Evolutionary conservation across 2,113 vertebrate species (phyloP).

Genomic region (Chroicocephalus ridibundus): DNA sequence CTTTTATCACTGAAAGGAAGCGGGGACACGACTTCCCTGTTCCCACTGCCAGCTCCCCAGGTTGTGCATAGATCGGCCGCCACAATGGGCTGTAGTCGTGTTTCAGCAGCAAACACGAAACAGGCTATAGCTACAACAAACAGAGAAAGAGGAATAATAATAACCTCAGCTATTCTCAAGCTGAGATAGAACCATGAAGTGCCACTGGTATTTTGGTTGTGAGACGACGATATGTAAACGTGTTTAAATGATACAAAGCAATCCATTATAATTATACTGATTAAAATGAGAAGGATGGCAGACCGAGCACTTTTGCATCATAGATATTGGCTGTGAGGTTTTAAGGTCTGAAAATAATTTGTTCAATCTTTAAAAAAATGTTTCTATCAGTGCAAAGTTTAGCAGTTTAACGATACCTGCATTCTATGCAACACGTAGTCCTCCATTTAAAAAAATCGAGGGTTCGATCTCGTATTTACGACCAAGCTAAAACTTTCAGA

Average conservation of each 20-base stretch:
- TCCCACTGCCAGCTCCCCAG: neutral
- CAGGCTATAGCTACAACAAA: neutral
- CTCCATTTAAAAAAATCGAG: neutral
- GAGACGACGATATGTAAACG: neutral
- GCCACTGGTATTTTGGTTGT: neutral
- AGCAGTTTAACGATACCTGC: neutral
- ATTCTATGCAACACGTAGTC: neutral
- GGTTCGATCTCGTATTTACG: neutral
- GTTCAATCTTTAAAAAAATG: neutral
- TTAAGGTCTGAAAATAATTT: neutral
- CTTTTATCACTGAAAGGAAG: constrained; percentile 7
- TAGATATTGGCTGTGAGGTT: neutral
- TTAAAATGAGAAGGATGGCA: neutral
- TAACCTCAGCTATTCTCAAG: neutral
- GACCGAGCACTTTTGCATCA: neutral
- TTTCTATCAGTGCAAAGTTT: neutral
- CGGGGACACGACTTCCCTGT: neutral
- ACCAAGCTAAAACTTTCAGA: constrained; percentile 9
- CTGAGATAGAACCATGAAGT: neutral
- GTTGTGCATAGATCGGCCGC: neutral
- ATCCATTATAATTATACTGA: neutral
- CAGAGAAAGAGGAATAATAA: neutral
- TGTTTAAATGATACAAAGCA: neutral
- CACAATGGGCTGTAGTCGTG: neutral
- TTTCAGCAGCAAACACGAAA: neutral